These are phyloP conservation scores for Podarcis siculus DNA, from an alignment of 2,797 vertebrate genomes.

Conservation along the genomic window DNA sequence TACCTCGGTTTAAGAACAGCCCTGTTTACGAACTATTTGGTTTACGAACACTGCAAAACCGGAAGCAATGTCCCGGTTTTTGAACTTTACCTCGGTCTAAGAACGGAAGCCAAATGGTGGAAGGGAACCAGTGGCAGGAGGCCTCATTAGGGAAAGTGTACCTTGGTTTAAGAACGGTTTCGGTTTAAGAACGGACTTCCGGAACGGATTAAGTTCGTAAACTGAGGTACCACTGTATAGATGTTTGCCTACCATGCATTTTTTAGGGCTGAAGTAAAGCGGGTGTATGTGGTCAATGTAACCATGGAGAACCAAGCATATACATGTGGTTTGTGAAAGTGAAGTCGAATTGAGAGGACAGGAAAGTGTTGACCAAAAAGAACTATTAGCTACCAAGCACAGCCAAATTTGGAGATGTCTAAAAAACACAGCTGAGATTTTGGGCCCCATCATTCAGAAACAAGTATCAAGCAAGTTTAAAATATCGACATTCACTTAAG, in stretches of 20 bases:
- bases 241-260: background rate
- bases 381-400: background rate
- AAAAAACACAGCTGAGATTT: background rate
- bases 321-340: background rate
- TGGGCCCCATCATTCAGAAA: background rate
- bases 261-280: background rate
- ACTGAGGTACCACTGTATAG: too few relatives aligned
- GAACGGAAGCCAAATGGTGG: too few relatives aligned
- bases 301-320: background rate
- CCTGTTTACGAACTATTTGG: too few relatives aligned
- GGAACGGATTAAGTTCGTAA: too few relatives aligned
- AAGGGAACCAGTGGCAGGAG: too few relatives aligned
- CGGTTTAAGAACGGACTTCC: too few relatives aligned
- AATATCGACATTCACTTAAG: rapidly evolving
- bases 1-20: too few relatives aligned
- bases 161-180: too few relatives aligned
- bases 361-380: background rate
- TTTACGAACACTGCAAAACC: too few relatives aligned
- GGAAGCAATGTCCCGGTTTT: too few relatives aligned
- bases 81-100: too few relatives aligned
- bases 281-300: background rate
- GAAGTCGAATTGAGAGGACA: background rate
- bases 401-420: conserved; percentile 14
- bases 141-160: too few relatives aligned
- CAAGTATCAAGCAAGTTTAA: background rate